Evolutionary conservation across 2,113 vertebrate genomes (phyloP).

Genomic region (Cygnus buccinator): DNA sequence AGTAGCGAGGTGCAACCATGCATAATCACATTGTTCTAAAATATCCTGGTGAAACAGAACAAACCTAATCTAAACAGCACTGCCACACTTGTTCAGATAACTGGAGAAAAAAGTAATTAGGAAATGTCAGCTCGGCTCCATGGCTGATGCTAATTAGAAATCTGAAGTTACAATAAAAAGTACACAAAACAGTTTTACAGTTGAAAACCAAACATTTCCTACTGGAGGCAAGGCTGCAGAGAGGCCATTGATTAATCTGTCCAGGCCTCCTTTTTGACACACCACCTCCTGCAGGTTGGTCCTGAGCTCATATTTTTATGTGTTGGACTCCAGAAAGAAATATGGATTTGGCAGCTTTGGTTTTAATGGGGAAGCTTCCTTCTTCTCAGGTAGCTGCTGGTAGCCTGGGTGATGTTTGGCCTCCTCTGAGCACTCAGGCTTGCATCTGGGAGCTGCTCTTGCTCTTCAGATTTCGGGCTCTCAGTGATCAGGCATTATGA

Average conservation of each 20-base stretch:
- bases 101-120: conserved; percentile 28
- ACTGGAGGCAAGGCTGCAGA: neutral
- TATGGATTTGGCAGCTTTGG: neutral
- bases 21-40: conserved; percentile 77
- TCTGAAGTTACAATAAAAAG: neutral
- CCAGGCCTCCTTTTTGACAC: neutral
- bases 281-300: neutral
- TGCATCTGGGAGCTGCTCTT: neutral
- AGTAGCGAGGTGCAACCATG: conserved; percentile 71
- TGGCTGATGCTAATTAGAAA: neutral
- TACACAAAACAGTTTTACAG: neutral
- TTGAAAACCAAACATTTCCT: neutral
- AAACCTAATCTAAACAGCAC: conserved; percentile 57
- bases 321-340: neutral
- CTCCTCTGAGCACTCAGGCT: neutral
- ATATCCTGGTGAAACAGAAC: conserved; percentile 60
- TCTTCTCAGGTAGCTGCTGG: neutral
- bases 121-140: neutral
- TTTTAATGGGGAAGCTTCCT: neutral
- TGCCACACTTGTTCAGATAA: conserved; percentile 41
- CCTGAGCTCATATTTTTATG: neutral
- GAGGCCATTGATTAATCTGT: neutral
- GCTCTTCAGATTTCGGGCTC: neutral
- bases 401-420: neutral
- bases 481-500: neutral